A percentile compares a stretch with the other conserved stretches of the same genome.
These are phyloP conservation scores for Gadus chalcogrammus DNA, from an alignment of 2,113 vertebrate species.

Conservation along the genomic window DNA sequence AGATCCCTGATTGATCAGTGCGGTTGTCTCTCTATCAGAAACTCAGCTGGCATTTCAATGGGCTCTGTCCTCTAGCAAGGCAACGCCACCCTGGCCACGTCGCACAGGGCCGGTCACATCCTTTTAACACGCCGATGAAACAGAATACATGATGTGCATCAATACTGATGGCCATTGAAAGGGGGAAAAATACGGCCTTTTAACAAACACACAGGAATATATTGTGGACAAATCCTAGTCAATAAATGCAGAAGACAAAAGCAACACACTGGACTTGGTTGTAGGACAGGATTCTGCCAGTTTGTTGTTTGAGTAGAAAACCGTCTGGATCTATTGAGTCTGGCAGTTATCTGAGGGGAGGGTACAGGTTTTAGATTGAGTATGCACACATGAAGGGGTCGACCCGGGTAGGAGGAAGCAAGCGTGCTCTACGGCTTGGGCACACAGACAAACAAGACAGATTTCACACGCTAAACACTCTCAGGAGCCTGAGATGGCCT, in stretches of 20 bases:
- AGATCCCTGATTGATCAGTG: constrained; percentile 67
- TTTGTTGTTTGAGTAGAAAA: constrained; percentile 54
- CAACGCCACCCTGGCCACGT: constrained; percentile 12
- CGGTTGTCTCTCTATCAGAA: constrained; percentile 56
- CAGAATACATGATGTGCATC: constrained; percentile 17
- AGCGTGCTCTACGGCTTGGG: too few relatives aligned
- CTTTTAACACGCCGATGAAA: constrained; percentile 24
- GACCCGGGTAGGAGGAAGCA: too few relatives aligned
- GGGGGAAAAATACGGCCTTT: constrained; percentile 3
- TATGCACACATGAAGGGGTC: neutral
- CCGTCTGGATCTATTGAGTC: constrained; percentile 31
- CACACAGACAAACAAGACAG: too few relatives aligned
- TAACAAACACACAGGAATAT: constrained; percentile 14
- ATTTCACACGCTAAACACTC: too few relatives aligned
- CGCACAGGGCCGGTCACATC: constrained; percentile 9
- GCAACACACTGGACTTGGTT: neutral
- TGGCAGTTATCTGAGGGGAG: neutral
- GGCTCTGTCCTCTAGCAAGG: constrained; percentile 29
- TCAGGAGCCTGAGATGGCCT: too few relatives aligned
- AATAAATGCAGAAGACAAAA: constrained; percentile 14
- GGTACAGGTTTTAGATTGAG: neutral
- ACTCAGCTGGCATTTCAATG: constrained; percentile 65
- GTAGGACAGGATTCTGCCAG: constrained; percentile 17
- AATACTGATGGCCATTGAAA: constrained; percentile 12
- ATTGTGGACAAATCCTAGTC: constrained; percentile 10